Base-by-base conservation (phyloP, 2,888 invertebrate genomes). In the Caenorhabditis sinica region DNA sequence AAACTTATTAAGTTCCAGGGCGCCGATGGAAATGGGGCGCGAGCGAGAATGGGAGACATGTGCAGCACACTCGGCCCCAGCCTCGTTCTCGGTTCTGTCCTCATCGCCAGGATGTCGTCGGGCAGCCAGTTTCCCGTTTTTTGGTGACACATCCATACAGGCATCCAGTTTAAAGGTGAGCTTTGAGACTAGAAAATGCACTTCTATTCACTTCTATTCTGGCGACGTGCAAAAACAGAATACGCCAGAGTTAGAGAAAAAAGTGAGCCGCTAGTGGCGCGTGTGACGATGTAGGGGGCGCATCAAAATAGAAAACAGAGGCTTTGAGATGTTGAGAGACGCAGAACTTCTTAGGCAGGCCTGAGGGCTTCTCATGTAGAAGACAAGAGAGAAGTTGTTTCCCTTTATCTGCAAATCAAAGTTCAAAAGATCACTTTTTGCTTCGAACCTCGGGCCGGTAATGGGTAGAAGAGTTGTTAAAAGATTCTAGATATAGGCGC, bases 121-220 rank as follows among this genome's bases (percentile, higher is more conserved):
- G 80, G 91, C 91, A 20, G 89, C 91, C 51, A 90, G 90, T 49
- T 91, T 91, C 65, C 91, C 91, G n/a, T 85, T 89, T 60, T 86
- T 89, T 40, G 89, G 89, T 36, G 87, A 85, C 43, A 77, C 82
- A 5, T 63, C 77, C 13, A 69, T 85, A 56, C 85, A 85, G 40
- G 40, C 82, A 20, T 77, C 82, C 1, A 85, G 77, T 73, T 58
- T 85, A 69, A 85, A 85, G 74, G 85, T 85, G 13, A 58, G 81
- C 61, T 61, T 17, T 45, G 9, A 6, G 49, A 17, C 36, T 36
- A 36, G 13, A 23, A n/a, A 36, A 51, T 71, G 56, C 69, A 53
- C 45, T 69, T 79, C n/a, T 65, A 53, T 51, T 51, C n/a, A n/a
- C n/a, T n/a, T n/a, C n/a, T n/a, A n/a, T 28, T 23, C 28, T 33